Evolutionary conservation across 2,113 vertebrate genomes (phyloP).

Genomic region (Bubo scandiacus): DNA sequence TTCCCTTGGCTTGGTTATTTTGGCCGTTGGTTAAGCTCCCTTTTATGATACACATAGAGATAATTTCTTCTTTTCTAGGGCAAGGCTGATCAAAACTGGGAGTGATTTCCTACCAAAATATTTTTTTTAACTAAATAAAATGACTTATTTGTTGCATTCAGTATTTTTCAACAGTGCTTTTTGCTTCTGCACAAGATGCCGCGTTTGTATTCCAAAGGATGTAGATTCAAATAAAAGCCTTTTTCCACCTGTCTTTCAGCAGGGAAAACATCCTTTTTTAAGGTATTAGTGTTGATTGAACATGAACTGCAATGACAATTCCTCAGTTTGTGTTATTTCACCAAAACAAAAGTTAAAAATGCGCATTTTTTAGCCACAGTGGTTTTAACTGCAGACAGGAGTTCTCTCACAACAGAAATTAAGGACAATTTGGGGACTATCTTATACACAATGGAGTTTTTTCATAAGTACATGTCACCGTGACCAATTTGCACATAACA

Average conservation of each 20-base stretch:
- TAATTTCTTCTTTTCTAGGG: constrained; percentile 10
- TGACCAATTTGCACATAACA: not conserved
- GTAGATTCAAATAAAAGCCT: not conserved
- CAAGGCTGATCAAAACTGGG: not conserved
- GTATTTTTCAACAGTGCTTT: not conserved
- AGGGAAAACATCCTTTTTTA: not conserved
- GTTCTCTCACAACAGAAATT: not conserved
- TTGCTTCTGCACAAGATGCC: not conserved
- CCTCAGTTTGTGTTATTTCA: not conserved
- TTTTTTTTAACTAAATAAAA: not conserved
- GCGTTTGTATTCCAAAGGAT: not conserved
- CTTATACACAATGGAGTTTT: not conserved
- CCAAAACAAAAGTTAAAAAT: not conserved
- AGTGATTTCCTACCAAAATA: not conserved
- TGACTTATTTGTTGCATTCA: not conserved
- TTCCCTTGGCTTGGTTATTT: constrained; percentile 24
- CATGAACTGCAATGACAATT: not conserved
- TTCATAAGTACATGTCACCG: not conserved
- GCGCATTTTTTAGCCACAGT: not conserved
- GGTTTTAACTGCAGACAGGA: not conserved
- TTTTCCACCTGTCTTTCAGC: not conserved
- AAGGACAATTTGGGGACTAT: not conserved
- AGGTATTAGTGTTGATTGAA: not conserved
- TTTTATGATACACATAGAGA: constrained; percentile 13
- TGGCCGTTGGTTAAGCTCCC: not conserved